Base-by-base conservation (phyloP, 2,888 invertebrate species). In the Tholera decimalis region DNA sequence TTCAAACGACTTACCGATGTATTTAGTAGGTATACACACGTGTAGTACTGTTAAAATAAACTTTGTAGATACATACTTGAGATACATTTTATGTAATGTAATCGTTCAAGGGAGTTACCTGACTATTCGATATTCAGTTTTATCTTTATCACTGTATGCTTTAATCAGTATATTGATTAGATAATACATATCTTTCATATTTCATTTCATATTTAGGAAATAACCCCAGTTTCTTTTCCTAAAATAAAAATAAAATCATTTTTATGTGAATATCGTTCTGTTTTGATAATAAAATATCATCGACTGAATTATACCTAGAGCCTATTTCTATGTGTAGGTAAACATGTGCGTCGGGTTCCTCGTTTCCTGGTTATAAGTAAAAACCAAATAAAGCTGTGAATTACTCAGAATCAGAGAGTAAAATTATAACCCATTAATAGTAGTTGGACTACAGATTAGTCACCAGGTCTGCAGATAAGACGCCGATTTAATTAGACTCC, bases 121-220 rank as follows among this genome's bases (percentile, higher is more conserved):
- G 20, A 18, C 9, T 20, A 53, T 33, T 54, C 37, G n/a, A 49
- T 39, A 44, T 37, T 22, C 7, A 13, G 28, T 55, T 39, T 33
- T 44, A 46, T 55, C 39, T 13, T 15, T 28, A 8, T n/a, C 18
- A 43, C 22, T 13, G n/a, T 28, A 22, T 22, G 28, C 20, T 50
- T 26, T 55, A 39, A 55, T 55, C 39, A 49, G 11, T 9, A 33
- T 13, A 35, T 43, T 30, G 53, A 73, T 65, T 13, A 72, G 37
- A 71, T 49, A 62, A 39, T 15, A 20, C n/a, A 1, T 13, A 63
- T 15, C 1, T 13, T n/a, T 13, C 35, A 64, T 20, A n/a, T 41
- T 11, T 1, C 6, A 20, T 37, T 35, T 28, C 5, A 9, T 64
- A 13, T 20, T 13, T 22, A 20, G 4, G 30, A 50, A 62, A 49